These are phyloP conservation scores for Euglossa dilemma DNA, from an alignment of 1,140 invertebrate species.

Conservation along the genomic window DNA sequence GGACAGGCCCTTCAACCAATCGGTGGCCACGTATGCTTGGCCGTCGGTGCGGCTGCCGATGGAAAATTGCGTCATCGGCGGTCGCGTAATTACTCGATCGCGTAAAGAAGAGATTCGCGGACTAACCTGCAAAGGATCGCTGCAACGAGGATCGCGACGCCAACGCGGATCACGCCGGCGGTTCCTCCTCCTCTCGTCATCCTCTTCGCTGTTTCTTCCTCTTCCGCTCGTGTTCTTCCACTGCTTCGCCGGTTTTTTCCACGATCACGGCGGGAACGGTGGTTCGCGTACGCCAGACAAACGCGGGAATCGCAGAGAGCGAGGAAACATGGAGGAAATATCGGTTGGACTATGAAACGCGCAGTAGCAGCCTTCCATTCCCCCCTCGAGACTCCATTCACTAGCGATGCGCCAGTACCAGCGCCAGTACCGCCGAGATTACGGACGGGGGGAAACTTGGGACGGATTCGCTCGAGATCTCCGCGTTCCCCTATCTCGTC, in stretches of 20 bases:
- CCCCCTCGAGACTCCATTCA: not conserved
- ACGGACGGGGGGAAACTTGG: too few relatives aligned
- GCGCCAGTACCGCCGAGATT: too few relatives aligned
- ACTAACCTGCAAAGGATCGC: constrained; percentile 38
- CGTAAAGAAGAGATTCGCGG: not conserved
- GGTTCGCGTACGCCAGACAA: too few relatives aligned
- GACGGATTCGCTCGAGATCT: too few relatives aligned
- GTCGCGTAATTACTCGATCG: not conserved
- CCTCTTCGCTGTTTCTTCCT: not conserved
- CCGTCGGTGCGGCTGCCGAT: constrained; percentile 21
- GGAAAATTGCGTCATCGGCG: not conserved
- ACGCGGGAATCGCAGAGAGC: not conserved
- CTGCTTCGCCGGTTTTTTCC: not conserved
- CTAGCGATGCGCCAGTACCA: too few relatives aligned
- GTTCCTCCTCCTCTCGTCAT: not conserved
- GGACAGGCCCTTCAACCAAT: constrained; percentile 38
- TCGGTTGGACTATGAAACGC: not conserved
- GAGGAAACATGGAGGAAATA: not conserved
- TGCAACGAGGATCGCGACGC: not conserved
- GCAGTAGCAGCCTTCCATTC: not conserved
- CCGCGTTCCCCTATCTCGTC: too few relatives aligned
- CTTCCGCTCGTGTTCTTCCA: not conserved
- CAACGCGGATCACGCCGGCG: too few relatives aligned
- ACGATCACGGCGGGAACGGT: too few relatives aligned
- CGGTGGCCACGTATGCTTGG: not conserved